Conservation (phyloP, 30 jellyfish, hydroid and myxozoan genomes). For the Nemopilema nomurai region DNA sequence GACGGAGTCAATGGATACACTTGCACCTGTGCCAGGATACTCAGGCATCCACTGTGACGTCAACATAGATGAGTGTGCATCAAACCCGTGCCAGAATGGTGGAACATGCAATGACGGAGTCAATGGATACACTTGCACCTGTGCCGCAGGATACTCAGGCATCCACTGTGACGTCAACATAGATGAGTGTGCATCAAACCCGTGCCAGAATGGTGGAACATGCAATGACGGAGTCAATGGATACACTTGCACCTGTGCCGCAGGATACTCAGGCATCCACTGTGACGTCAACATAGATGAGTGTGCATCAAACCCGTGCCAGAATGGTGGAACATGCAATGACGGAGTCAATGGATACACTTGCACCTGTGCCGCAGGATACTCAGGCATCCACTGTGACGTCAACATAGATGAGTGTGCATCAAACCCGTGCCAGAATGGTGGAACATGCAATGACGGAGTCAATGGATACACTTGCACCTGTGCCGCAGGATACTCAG, state of each 20-base stretch:
- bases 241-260: conserved; percentile 36
- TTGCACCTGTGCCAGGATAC: conserved; percentile 54
- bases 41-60: conserved; percentile 52
- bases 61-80: conserved; percentile 52
- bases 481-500: conserved; percentile 40
- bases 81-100: conserved; percentile 50
- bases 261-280: conserved; percentile 41
- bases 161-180: conserved; percentile 16
- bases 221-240: conserved; percentile 52
- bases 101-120: conserved; percentile 50
- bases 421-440: conserved; percentile 32
- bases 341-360: conserved; percentile 39
- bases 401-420: conserved; percentile 35
- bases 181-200: conserved; percentile 46
- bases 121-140: conserved; percentile 19
- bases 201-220: conserved; percentile 51
- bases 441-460: conserved; percentile 37
- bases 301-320: conserved; percentile 49
- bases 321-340: conserved; percentile 46
- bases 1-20: conserved; percentile 44
- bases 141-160: conserved; percentile 49
- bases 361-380: conserved; percentile 47
- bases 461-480: conserved; percentile 23
- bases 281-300: conserved; percentile 49
- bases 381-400: conserved; percentile 37